Conservation (phyloP, 2,888 invertebrate genomes). For the Polydesmus complanatus region DNA sequence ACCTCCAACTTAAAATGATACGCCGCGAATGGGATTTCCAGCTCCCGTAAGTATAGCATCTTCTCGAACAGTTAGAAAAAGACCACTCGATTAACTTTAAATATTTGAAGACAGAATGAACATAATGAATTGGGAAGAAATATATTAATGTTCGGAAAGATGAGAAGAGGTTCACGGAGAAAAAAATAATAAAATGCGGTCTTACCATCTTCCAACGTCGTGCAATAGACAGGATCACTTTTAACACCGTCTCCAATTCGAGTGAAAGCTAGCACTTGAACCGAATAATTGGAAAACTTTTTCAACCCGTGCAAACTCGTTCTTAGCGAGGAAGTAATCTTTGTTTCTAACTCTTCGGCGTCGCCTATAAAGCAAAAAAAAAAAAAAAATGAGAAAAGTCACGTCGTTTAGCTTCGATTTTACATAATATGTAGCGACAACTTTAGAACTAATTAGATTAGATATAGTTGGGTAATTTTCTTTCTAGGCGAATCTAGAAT, state of each 20-base stretch:
- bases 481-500: too few species aligned
- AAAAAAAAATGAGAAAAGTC: too few species aligned
- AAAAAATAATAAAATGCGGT: not conserved
- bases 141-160: too few species aligned
- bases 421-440: too few species aligned
- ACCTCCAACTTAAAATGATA: not conserved
- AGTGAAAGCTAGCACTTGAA: conserved; percentile 89
- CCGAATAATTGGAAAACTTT: conserved; percentile 91
- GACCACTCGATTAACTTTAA: too few species aligned
- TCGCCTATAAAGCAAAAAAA: conserved; percentile 27
- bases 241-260: conserved; percentile 90
- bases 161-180: too few species aligned
- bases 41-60: not conserved
- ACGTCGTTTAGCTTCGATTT: too few species aligned
- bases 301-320: conserved; percentile 84
- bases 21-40: not conserved
- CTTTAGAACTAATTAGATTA: too few species aligned
- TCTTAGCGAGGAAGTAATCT: conserved; percentile 81
- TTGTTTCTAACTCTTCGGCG: conserved; percentile 49
- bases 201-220: conserved; percentile 86
- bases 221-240: conserved; percentile 73
- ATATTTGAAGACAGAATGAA: not conserved
- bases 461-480: too few species aligned
- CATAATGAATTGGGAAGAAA: too few species aligned
- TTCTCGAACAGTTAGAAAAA: too few species aligned